phyloP scores from a whole-genome alignment of 1,140 invertebrate genomes.

The Polypedilum pembai region DNA sequence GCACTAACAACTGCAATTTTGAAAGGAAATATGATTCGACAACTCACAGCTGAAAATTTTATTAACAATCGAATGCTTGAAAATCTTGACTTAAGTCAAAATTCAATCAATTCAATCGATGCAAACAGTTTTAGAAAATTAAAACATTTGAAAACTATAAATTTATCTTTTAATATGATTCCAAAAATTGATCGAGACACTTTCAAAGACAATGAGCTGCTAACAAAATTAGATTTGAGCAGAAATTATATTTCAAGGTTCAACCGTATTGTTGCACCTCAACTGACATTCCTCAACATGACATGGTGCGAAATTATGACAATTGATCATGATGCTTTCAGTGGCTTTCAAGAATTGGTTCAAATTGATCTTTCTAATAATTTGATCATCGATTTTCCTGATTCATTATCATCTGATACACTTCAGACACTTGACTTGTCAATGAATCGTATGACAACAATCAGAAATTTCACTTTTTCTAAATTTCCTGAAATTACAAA shows the following conservation, averaged over 20 bases:
- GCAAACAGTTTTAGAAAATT: slow-evolving; percentile 50
- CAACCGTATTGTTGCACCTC: slow-evolving; percentile 49
- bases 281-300: slow-evolving; percentile 49
- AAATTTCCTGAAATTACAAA: slow-evolving; percentile 48
- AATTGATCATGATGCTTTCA: slow-evolving; percentile 48
- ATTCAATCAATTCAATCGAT: slow-evolving; percentile 50
- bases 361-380: slow-evolving; percentile 53
- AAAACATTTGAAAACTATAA: slow-evolving; percentile 49
- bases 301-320: slow-evolving; percentile 53
- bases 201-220: slow-evolving; percentile 47
- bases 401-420: slow-evolving; percentile 48
- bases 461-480: slow-evolving; percentile 49
- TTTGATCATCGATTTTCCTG: slow-evolving; percentile 50
- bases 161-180: slow-evolving; percentile 61
- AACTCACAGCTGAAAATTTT: slow-evolving; percentile 51
- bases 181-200: slow-evolving; percentile 47
- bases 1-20: slow-evolving; percentile 50
- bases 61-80: slow-evolving; percentile 52
- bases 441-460: slow-evolving; percentile 38
- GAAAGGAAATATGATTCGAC: slow-evolving; percentile 52
- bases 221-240: slow-evolving; percentile 52
- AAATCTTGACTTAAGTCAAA: slow-evolving; percentile 55
- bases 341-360: slow-evolving; percentile 47
- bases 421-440: slow-evolving; percentile 52
- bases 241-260: slow-evolving; percentile 56